Evolutionary conservation across 1,140 invertebrate species (phyloP).

Genomic region (Neodiprion lecontei): DNA sequence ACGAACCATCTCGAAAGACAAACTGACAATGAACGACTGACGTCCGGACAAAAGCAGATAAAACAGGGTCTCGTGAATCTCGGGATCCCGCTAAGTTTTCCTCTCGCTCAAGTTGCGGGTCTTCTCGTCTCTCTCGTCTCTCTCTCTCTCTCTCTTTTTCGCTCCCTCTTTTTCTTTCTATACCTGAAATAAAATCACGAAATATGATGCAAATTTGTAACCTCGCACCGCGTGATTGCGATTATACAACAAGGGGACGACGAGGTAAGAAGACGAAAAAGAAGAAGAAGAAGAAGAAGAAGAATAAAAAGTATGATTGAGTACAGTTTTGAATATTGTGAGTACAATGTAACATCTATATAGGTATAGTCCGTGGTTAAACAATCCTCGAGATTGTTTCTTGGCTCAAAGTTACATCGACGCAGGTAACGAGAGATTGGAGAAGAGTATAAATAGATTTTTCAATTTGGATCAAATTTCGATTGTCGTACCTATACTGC

Average conservation of each 20-base stretch:
- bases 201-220: conserved; percentile 1
- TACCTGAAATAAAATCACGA: background rate
- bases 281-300: background rate
- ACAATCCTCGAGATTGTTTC: too few relatives aligned
- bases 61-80: conserved; percentile 1
- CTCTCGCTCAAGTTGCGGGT: background rate
- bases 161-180: too few relatives aligned
- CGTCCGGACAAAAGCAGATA: conserved; percentile 1
- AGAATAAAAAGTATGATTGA: background rate
- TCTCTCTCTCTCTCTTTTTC: too few relatives aligned
- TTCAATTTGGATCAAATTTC: too few relatives aligned
- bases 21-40: background rate
- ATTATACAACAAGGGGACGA: background rate
- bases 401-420: too few relatives aligned
- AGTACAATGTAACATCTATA: too few relatives aligned
- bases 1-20: background rate
- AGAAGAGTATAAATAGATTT: too few relatives aligned
- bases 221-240: background rate
- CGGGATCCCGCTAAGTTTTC: background rate
- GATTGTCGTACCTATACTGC: too few relatives aligned
- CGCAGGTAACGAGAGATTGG: too few relatives aligned
- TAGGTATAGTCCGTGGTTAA: too few relatives aligned
- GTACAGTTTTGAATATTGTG: background rate
- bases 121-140: background rate
- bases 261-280: too few relatives aligned